Evolutionary conservation across 1,140 invertebrate species (phyloP).

Genomic region (Pseudomyrmex dendroicus): DNA sequence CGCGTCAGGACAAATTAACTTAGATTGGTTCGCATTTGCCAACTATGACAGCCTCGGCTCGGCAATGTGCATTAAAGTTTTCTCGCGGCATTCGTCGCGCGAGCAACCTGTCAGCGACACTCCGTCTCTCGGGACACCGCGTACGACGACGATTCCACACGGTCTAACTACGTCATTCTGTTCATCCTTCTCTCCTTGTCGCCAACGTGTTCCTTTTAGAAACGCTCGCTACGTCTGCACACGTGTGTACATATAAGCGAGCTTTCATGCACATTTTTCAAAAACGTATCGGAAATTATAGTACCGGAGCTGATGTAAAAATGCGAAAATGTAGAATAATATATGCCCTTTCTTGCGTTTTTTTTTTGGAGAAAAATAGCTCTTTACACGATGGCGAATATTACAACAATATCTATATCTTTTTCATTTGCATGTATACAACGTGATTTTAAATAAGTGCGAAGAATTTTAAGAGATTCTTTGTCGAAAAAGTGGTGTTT

Average conservation of each 20-base stretch:
- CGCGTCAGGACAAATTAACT: slow-evolving; percentile 47
- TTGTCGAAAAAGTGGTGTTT: too few species aligned
- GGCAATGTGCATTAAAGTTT: slow-evolving; percentile 52
- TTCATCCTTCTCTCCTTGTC: slow-evolving; percentile 4
- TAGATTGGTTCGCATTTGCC: slow-evolving; percentile 46
- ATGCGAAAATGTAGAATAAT: too few species aligned
- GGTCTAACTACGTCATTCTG: slow-evolving; percentile 38
- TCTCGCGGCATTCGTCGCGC: slow-evolving; percentile 6
- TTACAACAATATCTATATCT: too few species aligned
- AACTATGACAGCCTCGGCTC: slow-evolving; percentile 24
- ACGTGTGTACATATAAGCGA: background rate
- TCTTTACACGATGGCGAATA: too few species aligned
- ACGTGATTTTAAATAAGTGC: too few species aligned
- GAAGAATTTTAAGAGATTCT: too few species aligned
- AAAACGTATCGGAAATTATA: too few species aligned
- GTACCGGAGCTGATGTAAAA: too few species aligned
- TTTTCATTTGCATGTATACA: too few species aligned
- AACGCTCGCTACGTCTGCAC: background rate
- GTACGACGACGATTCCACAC: slow-evolving; percentile 2
- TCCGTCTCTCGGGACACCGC: background rate
- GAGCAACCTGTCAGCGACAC: slow-evolving; percentile 40
- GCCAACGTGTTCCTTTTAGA: slow-evolving; percentile 18
- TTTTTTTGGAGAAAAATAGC: too few species aligned
- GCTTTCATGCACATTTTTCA: too few species aligned
- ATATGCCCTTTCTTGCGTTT: too few species aligned